Evolutionary conservation across 2,113 vertebrate species (phyloP).

Genomic region (Phaethornis superciliosus): DNA sequence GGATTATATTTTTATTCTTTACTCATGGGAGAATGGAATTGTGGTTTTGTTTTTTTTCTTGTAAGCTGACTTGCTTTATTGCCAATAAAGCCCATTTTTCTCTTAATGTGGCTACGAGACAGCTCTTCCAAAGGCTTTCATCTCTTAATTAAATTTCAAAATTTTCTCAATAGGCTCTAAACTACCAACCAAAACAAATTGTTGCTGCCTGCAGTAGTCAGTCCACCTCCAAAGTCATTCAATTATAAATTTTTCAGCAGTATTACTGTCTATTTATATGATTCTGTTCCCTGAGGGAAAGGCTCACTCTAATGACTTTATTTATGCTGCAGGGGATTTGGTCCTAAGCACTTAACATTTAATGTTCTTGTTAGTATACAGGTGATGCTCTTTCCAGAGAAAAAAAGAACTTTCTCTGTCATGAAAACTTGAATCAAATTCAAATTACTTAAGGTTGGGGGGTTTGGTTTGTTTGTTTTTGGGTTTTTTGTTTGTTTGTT

Average conservation of each 20-base stretch:
- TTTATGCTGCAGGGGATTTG: not conserved
- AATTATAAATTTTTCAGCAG: not conserved
- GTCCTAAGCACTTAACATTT: not conserved
- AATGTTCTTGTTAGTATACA: not conserved
- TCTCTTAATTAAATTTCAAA: not conserved
- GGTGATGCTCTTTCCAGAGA: not conserved
- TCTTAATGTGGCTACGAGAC: not conserved
- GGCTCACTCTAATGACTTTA: not conserved
- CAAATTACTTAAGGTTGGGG: not conserved
- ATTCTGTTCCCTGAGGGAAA: not conserved
- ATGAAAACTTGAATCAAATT: not conserved
- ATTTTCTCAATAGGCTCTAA: constrained; percentile 23
- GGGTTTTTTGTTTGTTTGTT: too few species aligned
- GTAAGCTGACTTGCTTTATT: not conserved
- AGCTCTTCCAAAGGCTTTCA: constrained; percentile 5
- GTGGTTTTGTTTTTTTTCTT: not conserved
- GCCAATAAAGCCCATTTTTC: not conserved
- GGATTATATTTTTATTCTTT: not conserved
- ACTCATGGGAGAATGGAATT: not conserved
- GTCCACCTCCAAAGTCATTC: not conserved
- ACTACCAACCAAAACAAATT: not conserved
- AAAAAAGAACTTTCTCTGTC: not conserved
- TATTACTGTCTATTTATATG: not conserved
- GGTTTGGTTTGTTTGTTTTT: not conserved
- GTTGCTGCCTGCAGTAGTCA: not conserved